phyloP scores from a whole-genome alignment of 2,888 invertebrate species.

The Drosophila hamatofila region DNA sequence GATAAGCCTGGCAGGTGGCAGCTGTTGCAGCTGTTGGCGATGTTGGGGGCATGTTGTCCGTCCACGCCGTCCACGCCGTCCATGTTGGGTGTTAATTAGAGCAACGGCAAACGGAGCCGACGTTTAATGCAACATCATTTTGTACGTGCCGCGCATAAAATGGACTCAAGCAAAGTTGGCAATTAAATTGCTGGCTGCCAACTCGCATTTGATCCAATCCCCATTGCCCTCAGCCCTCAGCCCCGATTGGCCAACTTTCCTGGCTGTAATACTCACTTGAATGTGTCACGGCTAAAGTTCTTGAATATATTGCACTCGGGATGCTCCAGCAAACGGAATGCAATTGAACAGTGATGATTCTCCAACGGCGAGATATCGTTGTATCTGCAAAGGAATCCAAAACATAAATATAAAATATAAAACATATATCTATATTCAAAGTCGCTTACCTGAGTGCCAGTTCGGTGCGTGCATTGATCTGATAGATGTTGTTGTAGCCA shows the following conservation, averaged over 20 bases:
- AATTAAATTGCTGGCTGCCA: slow-evolving; percentile 56
- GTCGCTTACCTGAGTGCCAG: slow-evolving; percentile 88
- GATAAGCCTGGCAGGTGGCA: slow-evolving; percentile 42
- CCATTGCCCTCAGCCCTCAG: neutral
- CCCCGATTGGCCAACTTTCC: neutral
- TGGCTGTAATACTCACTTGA: slow-evolving; percentile 85
- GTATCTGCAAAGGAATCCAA: slow-evolving; percentile 85
- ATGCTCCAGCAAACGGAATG: slow-evolving; percentile 92
- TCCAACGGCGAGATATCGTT: slow-evolving; percentile 94
- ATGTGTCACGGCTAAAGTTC: slow-evolving; percentile 88
- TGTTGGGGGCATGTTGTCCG: slow-evolving; percentile 3
- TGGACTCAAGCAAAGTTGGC: slow-evolving; percentile 58
- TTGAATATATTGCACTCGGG: slow-evolving; percentile 93
- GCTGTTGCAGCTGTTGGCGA: slow-evolving; percentile 9
- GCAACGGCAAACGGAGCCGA: slow-evolving; percentile 53
- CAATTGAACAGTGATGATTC: slow-evolving; percentile 94
- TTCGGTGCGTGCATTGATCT: slow-evolving; percentile 93
- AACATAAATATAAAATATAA: neutral
- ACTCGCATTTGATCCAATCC: slow-evolving; percentile 1
- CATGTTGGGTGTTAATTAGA: slow-evolving; percentile 66
- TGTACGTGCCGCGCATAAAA: slow-evolving; percentile 73
- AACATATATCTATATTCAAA: neutral
- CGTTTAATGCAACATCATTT: slow-evolving; percentile 73
- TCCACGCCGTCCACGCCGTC: slow-evolving; percentile 22
- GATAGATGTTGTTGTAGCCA: slow-evolving; percentile 92